phyloP scores from a whole-genome alignment of 2,888 invertebrate genomes.

The Camponotus fellah region DNA sequence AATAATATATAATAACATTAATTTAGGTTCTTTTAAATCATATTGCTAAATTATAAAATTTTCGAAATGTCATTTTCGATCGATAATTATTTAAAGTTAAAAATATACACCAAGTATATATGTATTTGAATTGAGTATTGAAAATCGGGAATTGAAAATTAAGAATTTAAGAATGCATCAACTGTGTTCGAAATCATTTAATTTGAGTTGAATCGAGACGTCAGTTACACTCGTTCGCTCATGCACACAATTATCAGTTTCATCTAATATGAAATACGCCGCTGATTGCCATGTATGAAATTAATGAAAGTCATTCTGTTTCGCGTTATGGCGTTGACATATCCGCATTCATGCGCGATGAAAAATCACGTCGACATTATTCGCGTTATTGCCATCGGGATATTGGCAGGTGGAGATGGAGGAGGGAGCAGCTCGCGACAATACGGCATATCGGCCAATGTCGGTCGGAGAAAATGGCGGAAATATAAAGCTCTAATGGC shows the following conservation, averaged over 20 bases:
- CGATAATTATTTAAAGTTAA: background rate
- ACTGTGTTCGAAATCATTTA: background rate
- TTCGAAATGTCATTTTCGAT: background rate
- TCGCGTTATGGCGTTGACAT: background rate
- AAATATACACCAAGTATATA: background rate
- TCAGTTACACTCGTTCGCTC: background rate
- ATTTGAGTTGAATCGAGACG: background rate
- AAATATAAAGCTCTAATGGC: conserved; percentile 55
- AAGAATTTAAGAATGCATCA: background rate
- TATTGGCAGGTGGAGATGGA: conserved; percentile 46
- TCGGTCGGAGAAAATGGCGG: conserved; percentile 53
- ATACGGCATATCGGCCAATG: conserved; percentile 33
- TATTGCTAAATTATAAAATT: background rate
- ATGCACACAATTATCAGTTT: conserved; percentile 31
- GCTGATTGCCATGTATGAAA: conserved; percentile 22
- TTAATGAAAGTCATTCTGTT: conserved; percentile 40
- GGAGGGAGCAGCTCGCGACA: conserved; percentile 24
- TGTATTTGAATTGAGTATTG: background rate
- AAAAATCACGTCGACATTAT: conserved; percentile 50
- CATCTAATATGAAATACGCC: conserved; percentile 22
- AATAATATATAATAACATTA: background rate
- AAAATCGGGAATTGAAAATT: background rate
- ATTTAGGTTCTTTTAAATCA: background rate
- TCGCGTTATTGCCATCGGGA: conserved; percentile 51
- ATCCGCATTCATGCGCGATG: conserved; percentile 15